A percentile compares a stretch with the other conserved stretches of the same genome.
These are phyloP conservation scores for Cheirogaleus major DNA, from an alignment of 2,797 vertebrate genomes.

Conservation along the genomic window DNA sequence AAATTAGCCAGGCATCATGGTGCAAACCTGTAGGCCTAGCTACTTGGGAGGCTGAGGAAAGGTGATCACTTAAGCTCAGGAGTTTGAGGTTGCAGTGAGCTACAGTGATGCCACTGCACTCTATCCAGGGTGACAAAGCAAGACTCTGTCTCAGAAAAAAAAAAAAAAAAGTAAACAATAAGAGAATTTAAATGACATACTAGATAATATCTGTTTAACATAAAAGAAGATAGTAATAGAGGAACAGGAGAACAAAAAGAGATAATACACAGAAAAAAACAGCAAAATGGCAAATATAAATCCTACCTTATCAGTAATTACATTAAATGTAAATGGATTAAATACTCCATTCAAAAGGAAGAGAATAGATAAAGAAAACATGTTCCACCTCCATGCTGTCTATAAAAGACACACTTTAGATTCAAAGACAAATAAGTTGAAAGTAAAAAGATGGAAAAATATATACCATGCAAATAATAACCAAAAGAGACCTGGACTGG, in stretches of 20 bases:
- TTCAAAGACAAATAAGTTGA: background rate
- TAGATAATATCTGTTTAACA: background rate
- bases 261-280: background rate
- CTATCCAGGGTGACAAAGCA: too few species aligned
- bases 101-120: too few species aligned
- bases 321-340: constrained; percentile 1
- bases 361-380: background rate
- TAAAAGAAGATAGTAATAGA: background rate
- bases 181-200: background rate
- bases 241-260: background rate
- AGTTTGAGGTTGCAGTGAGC: too few species aligned
- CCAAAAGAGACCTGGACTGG: background rate
- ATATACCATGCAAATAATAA: background rate
- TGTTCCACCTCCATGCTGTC: background rate
- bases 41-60: too few species aligned
- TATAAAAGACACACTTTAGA: background rate
- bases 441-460: background rate
- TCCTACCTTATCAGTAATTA: background rate
- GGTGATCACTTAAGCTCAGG: too few species aligned
- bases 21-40: too few species aligned
- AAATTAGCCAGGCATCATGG: too few species aligned
- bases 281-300: background rate
- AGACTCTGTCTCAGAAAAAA: too few species aligned
- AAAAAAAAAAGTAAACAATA: background rate
- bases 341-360: background rate